These are phyloP conservation scores for Caenorhabditis auriculariae DNA, from an alignment of 2,888 invertebrate genomes.

Conservation along the genomic window DNA sequence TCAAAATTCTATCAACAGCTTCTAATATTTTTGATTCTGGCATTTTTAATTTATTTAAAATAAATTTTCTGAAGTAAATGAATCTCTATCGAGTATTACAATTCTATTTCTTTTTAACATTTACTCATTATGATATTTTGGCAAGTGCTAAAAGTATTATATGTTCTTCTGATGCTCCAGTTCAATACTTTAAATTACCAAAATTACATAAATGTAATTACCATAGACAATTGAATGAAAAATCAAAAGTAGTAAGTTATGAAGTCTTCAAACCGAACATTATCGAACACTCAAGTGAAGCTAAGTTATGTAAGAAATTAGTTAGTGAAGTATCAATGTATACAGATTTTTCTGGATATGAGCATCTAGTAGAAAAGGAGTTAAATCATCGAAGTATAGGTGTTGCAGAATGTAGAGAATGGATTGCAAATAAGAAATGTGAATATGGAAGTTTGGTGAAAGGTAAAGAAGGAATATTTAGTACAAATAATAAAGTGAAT, in stretches of 20 bases:
- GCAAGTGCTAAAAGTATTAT: conserved; percentile 8
- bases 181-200: too few relatives aligned
- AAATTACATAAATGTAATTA: too few relatives aligned
- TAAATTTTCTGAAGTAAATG: too few relatives aligned
- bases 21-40: too few relatives aligned
- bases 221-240: too few relatives aligned
- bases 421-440: conserved; percentile 35
- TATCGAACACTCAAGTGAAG: conserved; percentile 19
- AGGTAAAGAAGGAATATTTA: conserved; percentile 13
- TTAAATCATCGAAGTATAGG: conserved; percentile 26
- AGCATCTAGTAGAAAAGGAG: conserved; percentile 36
- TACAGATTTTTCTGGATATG: conserved; percentile 40
- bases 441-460: conserved; percentile 30
- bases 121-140: conserved; percentile 4
- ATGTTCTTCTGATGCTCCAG: too few relatives aligned
- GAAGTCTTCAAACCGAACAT: conserved; percentile 35
- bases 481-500: conserved; percentile 39
- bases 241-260: conserved; percentile 27
- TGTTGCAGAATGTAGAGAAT: conserved; percentile 37
- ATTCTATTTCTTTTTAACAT: too few relatives aligned
- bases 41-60: too few relatives aligned
- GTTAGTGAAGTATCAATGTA: conserved; percentile 32
- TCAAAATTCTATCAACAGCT: conserved; percentile 18
- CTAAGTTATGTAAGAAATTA: conserved; percentile 33
- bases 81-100: too few relatives aligned